phyloP scores from a whole-genome alignment of 2,797 vertebrate genomes.

The Anomalospiza imberbis region DNA sequence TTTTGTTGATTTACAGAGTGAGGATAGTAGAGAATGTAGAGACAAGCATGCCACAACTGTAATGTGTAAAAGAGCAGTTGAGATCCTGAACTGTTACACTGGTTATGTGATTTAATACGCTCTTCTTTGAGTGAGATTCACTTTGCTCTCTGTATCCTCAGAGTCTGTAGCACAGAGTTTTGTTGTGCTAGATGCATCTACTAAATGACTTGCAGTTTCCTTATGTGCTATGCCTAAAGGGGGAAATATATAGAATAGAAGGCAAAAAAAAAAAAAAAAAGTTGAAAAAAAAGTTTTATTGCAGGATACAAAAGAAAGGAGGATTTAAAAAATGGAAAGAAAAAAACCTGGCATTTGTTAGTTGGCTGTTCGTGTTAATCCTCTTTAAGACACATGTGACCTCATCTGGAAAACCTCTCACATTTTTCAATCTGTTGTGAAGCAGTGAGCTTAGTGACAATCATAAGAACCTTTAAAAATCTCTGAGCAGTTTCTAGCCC shows the following conservation, averaged over 20 bases:
- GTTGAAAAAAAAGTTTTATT: not conserved
- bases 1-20: not conserved
- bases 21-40: not conserved
- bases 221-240: not conserved
- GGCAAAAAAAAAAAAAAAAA: not conserved
- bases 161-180: not conserved
- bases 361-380: constrained; percentile 36
- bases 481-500: not conserved
- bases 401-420: constrained; percentile 22
- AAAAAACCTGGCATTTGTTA: not conserved
- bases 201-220: not conserved
- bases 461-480: constrained; percentile 7
- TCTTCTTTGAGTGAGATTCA: not conserved
- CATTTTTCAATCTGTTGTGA: constrained; percentile 23
- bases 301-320: not conserved
- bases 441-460: not conserved
- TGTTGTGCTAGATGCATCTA: not conserved
- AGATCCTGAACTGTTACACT: not conserved
- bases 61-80: not conserved
- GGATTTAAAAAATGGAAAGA: not conserved
- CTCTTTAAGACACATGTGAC: constrained; percentile 45
- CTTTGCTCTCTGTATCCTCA: not conserved
- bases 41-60: not conserved
- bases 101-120: not conserved
- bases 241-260: not conserved